A percentile compares a stretch with the other conserved stretches of the same genome.
Evolutionary conservation across 2,888 invertebrate species (phyloP).

Genomic region (Acronicta leporina): DNA sequence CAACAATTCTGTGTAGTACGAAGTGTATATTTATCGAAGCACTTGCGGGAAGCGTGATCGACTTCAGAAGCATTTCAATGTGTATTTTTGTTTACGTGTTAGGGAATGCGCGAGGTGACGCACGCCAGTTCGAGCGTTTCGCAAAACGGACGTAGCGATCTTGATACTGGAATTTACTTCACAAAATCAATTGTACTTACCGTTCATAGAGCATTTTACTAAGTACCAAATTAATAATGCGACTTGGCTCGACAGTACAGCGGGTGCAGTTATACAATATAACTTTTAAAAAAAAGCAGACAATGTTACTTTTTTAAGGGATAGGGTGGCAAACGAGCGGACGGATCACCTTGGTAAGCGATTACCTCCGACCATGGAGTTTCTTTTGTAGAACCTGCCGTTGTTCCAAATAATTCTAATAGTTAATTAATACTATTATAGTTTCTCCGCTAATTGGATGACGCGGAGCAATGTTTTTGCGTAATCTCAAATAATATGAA

Average conservation of each 20-base stretch:
- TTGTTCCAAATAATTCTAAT: not conserved
- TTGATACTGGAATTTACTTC: constrained; percentile 39
- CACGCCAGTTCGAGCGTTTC: constrained; percentile 71
- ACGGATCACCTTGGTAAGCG: too few relatives aligned
- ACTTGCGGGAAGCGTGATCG: constrained; percentile 43
- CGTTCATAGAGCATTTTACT: not conserved
- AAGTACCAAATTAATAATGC: too few relatives aligned
- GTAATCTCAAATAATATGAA: constrained; percentile 19
- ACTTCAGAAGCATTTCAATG: constrained; percentile 54
- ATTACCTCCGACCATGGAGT: too few relatives aligned
- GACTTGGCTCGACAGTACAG: too few relatives aligned
- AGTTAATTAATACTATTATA: constrained; percentile 7
- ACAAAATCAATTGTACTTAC: constrained; percentile 35
- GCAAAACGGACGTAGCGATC: constrained; percentile 59
- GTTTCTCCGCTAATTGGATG: constrained; percentile 24
- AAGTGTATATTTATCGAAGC: constrained; percentile 52
- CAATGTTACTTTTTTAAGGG: too few relatives aligned
- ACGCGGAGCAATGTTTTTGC: constrained; percentile 10
- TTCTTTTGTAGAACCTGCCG: too few relatives aligned
- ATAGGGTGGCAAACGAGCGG: too few relatives aligned
- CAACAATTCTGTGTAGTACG: constrained; percentile 14
- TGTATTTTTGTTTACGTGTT: constrained; percentile 76
- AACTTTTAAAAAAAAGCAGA: too few relatives aligned
- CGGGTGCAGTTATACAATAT: too few relatives aligned
- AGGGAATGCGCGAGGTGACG: constrained; percentile 73